These are phyloP conservation scores for Poicephalus meyeri DNA, from an alignment of 2,113 vertebrate genomes.

Conservation along the genomic window DNA sequence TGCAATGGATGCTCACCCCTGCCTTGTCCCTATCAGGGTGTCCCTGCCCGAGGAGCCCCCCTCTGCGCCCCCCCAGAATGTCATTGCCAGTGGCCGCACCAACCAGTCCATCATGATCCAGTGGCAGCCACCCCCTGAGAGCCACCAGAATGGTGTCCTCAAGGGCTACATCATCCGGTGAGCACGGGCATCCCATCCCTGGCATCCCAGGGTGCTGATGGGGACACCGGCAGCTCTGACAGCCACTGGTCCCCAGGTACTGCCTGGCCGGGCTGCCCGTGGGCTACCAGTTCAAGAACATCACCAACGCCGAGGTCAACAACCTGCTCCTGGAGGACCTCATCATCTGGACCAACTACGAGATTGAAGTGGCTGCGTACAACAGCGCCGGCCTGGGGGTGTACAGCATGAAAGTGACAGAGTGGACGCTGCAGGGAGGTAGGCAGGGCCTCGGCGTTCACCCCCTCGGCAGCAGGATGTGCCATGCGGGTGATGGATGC, in stretches of 20 bases:
- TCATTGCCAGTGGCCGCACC: constrained; percentile 94
- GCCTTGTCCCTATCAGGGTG: constrained; percentile 69
- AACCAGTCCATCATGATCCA: constrained; percentile 99
- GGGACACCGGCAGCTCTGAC: neutral
- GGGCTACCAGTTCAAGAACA: constrained; percentile 98
- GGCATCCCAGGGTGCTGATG: rapidly evolving
- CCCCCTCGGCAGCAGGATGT: rapidly evolving
- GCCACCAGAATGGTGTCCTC: constrained; percentile 93
- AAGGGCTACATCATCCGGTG: constrained; percentile 92
- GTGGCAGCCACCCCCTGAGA: constrained; percentile 95
- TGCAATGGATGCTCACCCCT: neutral
- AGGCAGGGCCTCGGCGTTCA: neutral
- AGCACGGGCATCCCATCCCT: rapidly evolving
- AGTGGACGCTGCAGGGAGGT: constrained; percentile 99
- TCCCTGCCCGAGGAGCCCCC: constrained; percentile 95
- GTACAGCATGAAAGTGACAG: constrained; percentile 94
- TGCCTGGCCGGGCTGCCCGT: constrained; percentile 94
- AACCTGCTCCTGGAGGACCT: constrained; percentile 95
- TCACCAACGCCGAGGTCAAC: constrained; percentile 89
- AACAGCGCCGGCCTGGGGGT: constrained; percentile 92
- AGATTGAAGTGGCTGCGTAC: constrained; percentile 96
- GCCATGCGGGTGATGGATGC: rapidly evolving
- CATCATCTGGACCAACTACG: constrained; percentile 99
- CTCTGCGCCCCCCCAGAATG: constrained; percentile 90
- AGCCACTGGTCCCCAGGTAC: constrained; percentile 76